Base-by-base conservation (phyloP, 2,888 invertebrate species). In the Apoda limacodes region DNA sequence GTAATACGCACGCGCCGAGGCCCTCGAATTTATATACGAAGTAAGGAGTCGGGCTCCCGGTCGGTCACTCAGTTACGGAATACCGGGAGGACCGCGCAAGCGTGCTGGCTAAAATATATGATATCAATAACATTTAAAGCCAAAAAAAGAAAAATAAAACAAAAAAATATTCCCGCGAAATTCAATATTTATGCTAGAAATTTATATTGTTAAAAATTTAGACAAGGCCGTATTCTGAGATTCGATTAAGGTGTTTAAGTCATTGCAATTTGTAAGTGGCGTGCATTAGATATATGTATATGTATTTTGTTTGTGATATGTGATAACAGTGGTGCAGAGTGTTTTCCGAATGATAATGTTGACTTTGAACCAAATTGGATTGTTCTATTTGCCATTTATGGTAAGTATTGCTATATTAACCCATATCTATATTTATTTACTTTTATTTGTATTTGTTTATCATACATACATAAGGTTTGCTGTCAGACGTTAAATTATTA, bases 251-350 rank as follows among this genome's bases (percentile, higher is more conserved):
- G 50, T 50, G 49, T 43, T 40, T 35, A 37, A 42, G 42, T 55
- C 56, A 40, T 52, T 48, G 43, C 45, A 42, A 42, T 42, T 52
- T 28, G 42, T 48, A 49, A 55, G 57, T 59, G 60, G 39, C 48
- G 52, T 57, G 58, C n/a, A n/a, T n/a, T 17, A 17, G 17, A 17
- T 17, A 17, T 67, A 69, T 68, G 67, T 65, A 70, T 65, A 63
- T 68, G 63, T 69, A 65, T 68, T 64, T 69, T 67, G 69, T 58
- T 68, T 63, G 50, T n/a, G 69, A 71, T 67, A 64, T 65, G 64
- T 66, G 64, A 65, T 69, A 63, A 59, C 58, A 48, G 62, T 62
- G 57, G 71, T 75, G 75, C 60, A 63, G 60, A 70, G 67, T 64
- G 65, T 58, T 55, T 66, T 63, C 68, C 63, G 61, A 56, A 71